Evolutionary conservation across 2,797 vertebrate species (phyloP).

Genomic region (Spinus pinus): DNA sequence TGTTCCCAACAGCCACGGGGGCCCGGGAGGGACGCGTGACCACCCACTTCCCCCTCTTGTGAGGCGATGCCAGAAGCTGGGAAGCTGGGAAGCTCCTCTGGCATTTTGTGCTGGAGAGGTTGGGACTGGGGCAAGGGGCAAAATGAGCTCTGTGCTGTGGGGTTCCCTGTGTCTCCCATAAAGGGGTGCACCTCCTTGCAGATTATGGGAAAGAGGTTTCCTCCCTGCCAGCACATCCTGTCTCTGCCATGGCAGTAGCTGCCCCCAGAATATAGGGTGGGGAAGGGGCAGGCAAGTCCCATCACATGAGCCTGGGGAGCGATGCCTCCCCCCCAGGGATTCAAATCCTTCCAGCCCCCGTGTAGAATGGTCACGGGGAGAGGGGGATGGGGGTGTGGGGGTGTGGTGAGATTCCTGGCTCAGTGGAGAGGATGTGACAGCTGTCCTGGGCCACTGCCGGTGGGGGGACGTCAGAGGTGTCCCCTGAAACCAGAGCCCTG

Average conservation of each 20-base stretch:
- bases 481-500: neutral
- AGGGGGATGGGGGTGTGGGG: rapidly evolving
- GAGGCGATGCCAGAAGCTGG: neutral
- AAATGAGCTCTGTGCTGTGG: neutral
- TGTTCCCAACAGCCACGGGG: conserved; percentile 45
- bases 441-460: neutral
- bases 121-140: neutral
- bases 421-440: neutral
- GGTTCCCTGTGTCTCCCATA: neutral
- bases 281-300: neutral
- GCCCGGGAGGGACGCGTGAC: neutral
- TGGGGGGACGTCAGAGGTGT: neutral
- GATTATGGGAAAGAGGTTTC: neutral
- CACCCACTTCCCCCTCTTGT: rapidly evolving
- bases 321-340: rapidly evolving
- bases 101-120: neutral
- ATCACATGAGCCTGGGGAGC: neutral
- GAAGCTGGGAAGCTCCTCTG: neutral
- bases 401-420: neutral
- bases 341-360: neutral
- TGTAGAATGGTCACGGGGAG: rapidly evolving
- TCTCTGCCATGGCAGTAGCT: neutral
- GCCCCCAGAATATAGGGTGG: rapidly evolving
- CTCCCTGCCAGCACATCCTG: neutral
- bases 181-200: neutral